These are phyloP conservation scores for Meliscaeva auricollis DNA, from an alignment of 2,888 invertebrate genomes.

Conservation along the genomic window DNA sequence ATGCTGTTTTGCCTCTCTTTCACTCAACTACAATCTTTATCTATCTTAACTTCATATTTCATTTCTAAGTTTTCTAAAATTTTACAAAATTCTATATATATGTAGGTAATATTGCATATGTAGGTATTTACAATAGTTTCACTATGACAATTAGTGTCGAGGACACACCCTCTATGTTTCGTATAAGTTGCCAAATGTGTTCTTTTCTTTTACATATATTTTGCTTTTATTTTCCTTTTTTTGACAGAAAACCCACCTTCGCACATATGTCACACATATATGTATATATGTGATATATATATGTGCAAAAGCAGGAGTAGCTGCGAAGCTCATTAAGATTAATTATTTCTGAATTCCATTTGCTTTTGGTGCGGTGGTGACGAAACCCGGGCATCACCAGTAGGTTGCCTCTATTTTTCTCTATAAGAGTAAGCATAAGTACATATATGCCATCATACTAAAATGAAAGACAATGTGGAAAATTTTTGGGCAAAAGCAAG, in stretches of 20 bases:
- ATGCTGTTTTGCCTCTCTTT: not conserved
- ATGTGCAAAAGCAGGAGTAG: slow-evolving; percentile 12
- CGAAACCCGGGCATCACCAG: slow-evolving; percentile 19
- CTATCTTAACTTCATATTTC: not conserved
- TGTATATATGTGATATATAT: not conserved
- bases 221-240: slow-evolving; percentile 7
- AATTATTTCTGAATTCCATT: slow-evolving; percentile 73
- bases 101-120: not conserved
- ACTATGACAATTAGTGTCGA: slow-evolving; percentile 69
- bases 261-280: slow-evolving; percentile 65
- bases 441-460: not conserved
- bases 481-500: slow-evolving; percentile 63
- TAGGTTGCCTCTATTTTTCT: slow-evolving; percentile 14
- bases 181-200: slow-evolving; percentile 51
- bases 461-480: slow-evolving; percentile 62
- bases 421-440: not conserved
- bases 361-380: slow-evolving; percentile 46
- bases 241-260: slow-evolving; percentile 66
- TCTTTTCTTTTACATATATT: not conserved
- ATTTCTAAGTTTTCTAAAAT: slow-evolving; percentile 16
- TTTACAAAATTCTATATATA: slow-evolving; percentile 46
- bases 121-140: slow-evolving; percentile 64
- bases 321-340: slow-evolving; percentile 74
- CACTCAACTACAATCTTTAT: not conserved
- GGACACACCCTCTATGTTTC: slow-evolving; percentile 70